phyloP scores from a whole-genome alignment of 2,113 vertebrate genomes.

The Pomatorhinus ruficollis region DNA sequence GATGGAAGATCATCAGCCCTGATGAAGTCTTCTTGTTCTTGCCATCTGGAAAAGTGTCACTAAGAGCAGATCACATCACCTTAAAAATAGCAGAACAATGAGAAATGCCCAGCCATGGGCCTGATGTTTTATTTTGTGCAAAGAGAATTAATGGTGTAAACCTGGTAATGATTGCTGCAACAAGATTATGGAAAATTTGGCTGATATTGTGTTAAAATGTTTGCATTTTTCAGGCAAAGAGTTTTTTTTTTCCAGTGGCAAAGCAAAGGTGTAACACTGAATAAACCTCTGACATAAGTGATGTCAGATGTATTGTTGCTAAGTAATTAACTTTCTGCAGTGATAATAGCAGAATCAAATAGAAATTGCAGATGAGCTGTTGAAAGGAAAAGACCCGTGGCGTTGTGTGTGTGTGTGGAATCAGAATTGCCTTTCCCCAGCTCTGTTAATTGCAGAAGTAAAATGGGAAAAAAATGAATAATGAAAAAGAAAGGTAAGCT shows the following conservation, averaged over 20 bases:
- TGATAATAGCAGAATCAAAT: neutral
- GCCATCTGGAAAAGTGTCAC: neutral
- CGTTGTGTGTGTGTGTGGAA: neutral
- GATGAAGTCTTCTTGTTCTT: neutral
- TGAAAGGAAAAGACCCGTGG: neutral
- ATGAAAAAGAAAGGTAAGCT: neutral
- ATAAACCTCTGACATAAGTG: neutral
- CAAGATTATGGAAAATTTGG: neutral
- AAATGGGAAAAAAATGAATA: neutral
- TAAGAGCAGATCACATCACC: neutral
- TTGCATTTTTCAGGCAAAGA: neutral
- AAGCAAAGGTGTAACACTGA: neutral
- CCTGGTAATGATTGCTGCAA: neutral
- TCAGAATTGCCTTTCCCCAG: neutral
- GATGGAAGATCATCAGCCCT: neutral
- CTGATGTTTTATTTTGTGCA: neutral
- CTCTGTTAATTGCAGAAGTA: neutral
- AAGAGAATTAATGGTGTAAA: neutral
- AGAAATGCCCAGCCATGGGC: neutral
- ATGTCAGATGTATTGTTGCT: neutral
- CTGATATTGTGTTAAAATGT: neutral
- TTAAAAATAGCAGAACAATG: neutral
- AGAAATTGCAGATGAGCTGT: neutral
- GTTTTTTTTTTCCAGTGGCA: neutral
- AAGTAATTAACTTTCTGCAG: neutral